Evolutionary conservation across 1,140 invertebrate species (phyloP).

Genomic region (Proales similis): DNA sequence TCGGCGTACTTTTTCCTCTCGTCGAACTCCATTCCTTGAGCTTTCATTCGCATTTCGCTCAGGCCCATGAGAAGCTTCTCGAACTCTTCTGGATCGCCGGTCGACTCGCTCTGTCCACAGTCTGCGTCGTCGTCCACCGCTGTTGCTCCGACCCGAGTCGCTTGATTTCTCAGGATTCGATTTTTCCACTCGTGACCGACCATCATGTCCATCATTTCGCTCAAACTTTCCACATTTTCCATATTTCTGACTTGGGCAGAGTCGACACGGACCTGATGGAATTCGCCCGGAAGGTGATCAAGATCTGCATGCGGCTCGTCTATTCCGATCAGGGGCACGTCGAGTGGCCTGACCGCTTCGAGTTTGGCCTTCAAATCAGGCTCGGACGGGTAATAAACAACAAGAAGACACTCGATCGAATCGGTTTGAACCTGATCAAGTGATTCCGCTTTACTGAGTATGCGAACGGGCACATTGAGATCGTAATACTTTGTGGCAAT

Average conservation of each 20-base stretch:
- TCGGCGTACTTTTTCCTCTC: conserved; percentile 36
- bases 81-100: too few relatives aligned
- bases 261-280: too few relatives aligned
- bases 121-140: neutral
- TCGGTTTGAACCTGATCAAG: neutral
- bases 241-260: too few relatives aligned
- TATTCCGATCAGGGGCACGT: neutral
- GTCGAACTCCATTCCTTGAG: conserved; percentile 9
- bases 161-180: conserved; percentile 31
- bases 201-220: conserved; percentile 16
- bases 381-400: neutral
- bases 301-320: neutral
- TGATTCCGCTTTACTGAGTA: conserved; percentile 1
- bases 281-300: neutral
- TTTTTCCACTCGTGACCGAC: conserved; percentile 22
- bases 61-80: conserved; percentile 23
- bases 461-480: neutral
- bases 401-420: neutral
- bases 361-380: neutral
- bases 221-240: conserved; percentile 3
- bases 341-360: neutral
- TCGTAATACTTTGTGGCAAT: conserved; percentile 33
- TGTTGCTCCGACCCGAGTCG: neutral
- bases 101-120: conserved; percentile 3
- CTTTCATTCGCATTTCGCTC: conserved; percentile 20